Evolutionary conservation across 2,797 vertebrate genomes (phyloP).

Genomic region (Nyctibius grandis): DNA sequence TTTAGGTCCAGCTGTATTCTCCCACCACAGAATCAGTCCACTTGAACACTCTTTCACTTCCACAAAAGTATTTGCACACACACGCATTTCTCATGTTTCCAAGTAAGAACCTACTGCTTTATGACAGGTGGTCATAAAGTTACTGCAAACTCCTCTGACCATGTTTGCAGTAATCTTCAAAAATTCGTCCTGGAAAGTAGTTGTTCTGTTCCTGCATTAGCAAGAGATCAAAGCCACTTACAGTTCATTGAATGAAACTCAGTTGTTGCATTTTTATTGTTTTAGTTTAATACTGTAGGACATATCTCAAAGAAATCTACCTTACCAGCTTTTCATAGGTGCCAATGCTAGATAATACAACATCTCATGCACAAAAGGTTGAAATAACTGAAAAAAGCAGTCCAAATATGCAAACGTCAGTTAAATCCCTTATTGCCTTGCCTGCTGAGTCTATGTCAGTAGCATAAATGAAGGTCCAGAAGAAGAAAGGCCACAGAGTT

Average conservation of each 20-base stretch:
- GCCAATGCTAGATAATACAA: background rate
- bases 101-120: background rate
- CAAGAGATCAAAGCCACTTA: background rate
- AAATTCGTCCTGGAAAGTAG: background rate
- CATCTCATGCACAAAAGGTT: background rate
- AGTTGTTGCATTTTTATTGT: background rate
- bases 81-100: background rate
- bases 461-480: background rate
- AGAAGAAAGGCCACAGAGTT: background rate
- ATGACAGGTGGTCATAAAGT: too few relatives aligned
- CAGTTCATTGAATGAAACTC: background rate
- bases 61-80: background rate
- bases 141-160: too few relatives aligned
- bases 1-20: background rate
- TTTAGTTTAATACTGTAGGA: background rate
- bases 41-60: background rate
- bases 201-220: background rate
- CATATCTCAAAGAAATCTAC: background rate
- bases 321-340: background rate
- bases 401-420: background rate
- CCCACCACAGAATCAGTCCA: background rate
- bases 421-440: background rate
- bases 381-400: background rate
- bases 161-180: background rate
- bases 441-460: background rate